Base-by-base conservation (phyloP, 2,888 invertebrate species). In the Crossocerus cetratus region DNA sequence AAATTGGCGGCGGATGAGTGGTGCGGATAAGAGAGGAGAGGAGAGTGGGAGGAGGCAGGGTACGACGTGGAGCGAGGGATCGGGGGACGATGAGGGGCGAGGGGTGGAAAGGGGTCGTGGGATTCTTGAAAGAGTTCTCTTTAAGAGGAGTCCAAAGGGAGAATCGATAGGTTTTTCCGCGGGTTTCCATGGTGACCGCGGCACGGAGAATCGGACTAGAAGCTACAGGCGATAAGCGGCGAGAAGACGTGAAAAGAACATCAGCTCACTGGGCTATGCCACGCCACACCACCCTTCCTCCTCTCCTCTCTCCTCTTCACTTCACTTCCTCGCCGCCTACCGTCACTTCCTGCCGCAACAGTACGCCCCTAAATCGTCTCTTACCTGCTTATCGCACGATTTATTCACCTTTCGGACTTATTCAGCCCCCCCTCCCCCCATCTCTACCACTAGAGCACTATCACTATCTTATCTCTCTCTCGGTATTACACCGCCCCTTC, bases 131-230 rank as follows among this genome's bases (percentile, higher is more conserved):
- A 85, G 87, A 88, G 85, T 86, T 87, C 86, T 86, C 87, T 86
- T 87, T 86, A 82, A 82, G 81, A 80, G 81, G 84, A 86, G 85
- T 86, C 86, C 84, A 88, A 90, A 90, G 88, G 87, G 88, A 90
- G 90, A 90, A 90, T 90, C 90, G 89, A 90, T 90, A 89, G 90
- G 86, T 90, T 90, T 90, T 90, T 90, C 88, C 87, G 86, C 85
- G 87, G 86, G 90, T 90, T 87, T 85, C 90, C 90, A 90, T 90
- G 90, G 90, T 88, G 85, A 90, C 90, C 88, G 85, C 89, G 86
- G 86, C 83, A 84, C 86, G 32, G 32, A 32, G 86, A 87, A 88
- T 86, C 82, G 83, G 85, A 86, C 87, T 86, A 75, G 85, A 32
- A 32, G 32, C 32, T 32, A 85, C 85, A 81, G 85, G 80, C 87